phyloP scores from a whole-genome alignment of 2,888 invertebrate genomes.

The Acrocera orbiculus region DNA sequence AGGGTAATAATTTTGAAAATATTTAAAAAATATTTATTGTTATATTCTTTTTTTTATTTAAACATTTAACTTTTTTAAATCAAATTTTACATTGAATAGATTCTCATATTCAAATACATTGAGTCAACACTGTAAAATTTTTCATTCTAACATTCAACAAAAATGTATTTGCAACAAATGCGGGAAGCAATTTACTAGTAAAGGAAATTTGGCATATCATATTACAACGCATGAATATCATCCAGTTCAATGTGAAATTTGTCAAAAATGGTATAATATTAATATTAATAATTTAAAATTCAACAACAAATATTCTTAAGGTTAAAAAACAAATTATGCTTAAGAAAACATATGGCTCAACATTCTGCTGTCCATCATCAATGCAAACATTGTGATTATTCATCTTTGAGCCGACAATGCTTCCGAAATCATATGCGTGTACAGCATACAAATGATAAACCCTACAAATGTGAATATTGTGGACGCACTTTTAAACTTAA shows the following conservation, averaged over 20 bases:
- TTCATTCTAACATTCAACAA: conserved; percentile 3
- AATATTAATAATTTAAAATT: neutral
- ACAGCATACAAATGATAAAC: conserved; percentile 12
- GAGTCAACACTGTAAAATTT: too few species aligned
- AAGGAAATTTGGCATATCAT: conserved; percentile 14
- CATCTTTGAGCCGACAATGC: conserved; percentile 12
- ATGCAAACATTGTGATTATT: conserved; percentile 12
- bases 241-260: conserved; percentile 14
- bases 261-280: conserved; percentile 11
- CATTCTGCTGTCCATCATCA: conserved; percentile 10
- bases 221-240: conserved; percentile 14
- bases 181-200: conserved; percentile 12
- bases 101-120: too few species aligned
- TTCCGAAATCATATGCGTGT: conserved; percentile 12
- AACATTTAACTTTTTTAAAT: too few species aligned
- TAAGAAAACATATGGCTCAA: conserved; percentile 13
- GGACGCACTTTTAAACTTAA: conserved; percentile 13
- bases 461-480: conserved; percentile 12
- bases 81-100: too few species aligned
- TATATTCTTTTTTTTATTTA: too few species aligned
- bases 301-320: conserved; percentile 3
- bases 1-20: too few species aligned
- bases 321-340: conserved; percentile 14
- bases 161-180: conserved; percentile 14
- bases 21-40: too few species aligned